Conservation (phyloP, 2,797 vertebrate genomes). For the Fundulus diaphanus region DNA sequence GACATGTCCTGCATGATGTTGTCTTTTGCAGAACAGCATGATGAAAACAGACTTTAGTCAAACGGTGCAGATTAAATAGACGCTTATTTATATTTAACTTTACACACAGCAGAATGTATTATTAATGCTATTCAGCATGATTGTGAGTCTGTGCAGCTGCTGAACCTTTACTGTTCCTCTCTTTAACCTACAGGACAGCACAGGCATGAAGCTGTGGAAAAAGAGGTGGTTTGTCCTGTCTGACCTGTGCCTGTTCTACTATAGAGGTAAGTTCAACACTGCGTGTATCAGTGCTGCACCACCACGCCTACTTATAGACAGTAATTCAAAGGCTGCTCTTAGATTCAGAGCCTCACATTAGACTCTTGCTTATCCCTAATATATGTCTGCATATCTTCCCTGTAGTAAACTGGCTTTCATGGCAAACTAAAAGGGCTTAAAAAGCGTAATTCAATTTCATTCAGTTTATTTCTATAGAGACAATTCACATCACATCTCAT, state of each 20-base stretch:
- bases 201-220: conserved; percentile 99
- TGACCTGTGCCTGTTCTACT: conserved; percentile 98
- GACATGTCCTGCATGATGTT: background rate
- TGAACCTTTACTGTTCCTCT: conserved; percentile 19
- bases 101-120: background rate
- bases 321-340: conserved; percentile 11
- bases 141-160: too few relatives aligned
- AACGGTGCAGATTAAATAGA: background rate
- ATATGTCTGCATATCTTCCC: conserved; percentile 10
- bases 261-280: conserved; percentile 88
- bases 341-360: conserved; percentile 13
- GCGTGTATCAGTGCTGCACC: background rate
- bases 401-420: conserved; percentile 31
- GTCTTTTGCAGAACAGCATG: background rate
- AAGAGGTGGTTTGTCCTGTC: conserved; percentile 98
- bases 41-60: background rate
- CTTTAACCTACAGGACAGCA: conserved; percentile 87
- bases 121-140: background rate
- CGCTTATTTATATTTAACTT: background rate
- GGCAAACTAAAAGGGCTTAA: conserved; percentile 25
- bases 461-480: too few relatives aligned
- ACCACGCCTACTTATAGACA: conserved; percentile 5
- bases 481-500: too few relatives aligned
- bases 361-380: conserved; percentile 17
- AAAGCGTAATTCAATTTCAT: too few relatives aligned